A percentile compares a stretch with the other conserved stretches of the same genome.
Evolutionary conservation across 2,797 vertebrate genomes (phyloP).

Genomic region (Syngnathus rostellatus): DNA sequence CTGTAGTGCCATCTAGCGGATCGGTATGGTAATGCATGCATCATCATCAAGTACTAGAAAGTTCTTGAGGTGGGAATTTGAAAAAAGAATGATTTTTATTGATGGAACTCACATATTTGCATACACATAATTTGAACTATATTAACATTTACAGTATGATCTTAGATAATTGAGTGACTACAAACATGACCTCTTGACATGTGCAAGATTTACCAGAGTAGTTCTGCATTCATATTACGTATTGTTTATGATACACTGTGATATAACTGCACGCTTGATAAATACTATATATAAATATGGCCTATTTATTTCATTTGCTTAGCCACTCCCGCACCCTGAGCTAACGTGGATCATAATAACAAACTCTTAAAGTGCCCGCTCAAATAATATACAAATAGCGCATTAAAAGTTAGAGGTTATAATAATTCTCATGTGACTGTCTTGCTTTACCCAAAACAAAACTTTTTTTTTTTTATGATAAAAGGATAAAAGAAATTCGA

Average conservation of each 20-base stretch:
- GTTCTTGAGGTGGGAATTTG: too few relatives aligned
- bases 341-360: constrained; percentile 28
- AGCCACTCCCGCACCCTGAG: constrained; percentile 47
- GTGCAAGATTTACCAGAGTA: constrained; percentile 45
- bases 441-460: too few relatives aligned
- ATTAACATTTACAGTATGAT: constrained; percentile 58
- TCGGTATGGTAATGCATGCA: not conserved
- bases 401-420: not conserved
- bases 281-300: constrained; percentile 36
- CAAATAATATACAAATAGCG: constrained; percentile 6
- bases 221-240: constrained; percentile 48
- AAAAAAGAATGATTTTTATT: constrained; percentile 60
- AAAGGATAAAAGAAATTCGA: too few relatives aligned
- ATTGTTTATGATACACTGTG: constrained; percentile 41
- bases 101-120: constrained; percentile 56
- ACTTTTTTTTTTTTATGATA: too few relatives aligned
- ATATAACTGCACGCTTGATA: constrained; percentile 39
- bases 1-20: not conserved
- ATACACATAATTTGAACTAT: constrained; percentile 67
- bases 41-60: too few relatives aligned
- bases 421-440: too few relatives aligned
- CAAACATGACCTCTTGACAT: constrained; percentile 68
- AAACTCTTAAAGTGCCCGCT: constrained; percentile 49
- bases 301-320: constrained; percentile 52
- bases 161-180: constrained; percentile 63